Base-by-base conservation (phyloP, 2,797 vertebrate genomes). In the Tarsius wallacei region DNA sequence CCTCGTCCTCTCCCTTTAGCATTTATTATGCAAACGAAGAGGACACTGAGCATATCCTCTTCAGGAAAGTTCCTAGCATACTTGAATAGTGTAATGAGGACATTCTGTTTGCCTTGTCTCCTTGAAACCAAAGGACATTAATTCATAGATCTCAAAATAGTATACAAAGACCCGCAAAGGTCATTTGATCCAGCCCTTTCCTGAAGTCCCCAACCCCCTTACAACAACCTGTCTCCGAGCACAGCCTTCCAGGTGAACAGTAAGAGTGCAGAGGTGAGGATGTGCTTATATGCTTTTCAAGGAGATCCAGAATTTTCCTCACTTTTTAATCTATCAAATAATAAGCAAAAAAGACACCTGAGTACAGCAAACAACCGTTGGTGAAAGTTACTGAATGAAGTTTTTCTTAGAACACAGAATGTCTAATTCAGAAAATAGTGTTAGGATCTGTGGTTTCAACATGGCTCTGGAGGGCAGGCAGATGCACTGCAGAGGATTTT, bases 401-500 rank as follows among this genome's bases (percentile, higher is more conserved):
- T 42, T 93, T 91, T 95, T 53, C 73, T 49, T 88, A 70, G 61
- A 80, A 89, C 47, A 81, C 26, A 71, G 59, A 94, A 74, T 55
- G 33, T 2, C 42, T 42, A 31, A 76, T 70, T 68, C 66, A 57
- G 88, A 82, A 86, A 87, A 49, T 3, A 42, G 14, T 6, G 6
- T 82, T 55, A 1, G 11, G 64, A 6, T 66, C n/a, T 59, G 57
- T n/a, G 64, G 51, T 21, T 83, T 73, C 26, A 0, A 2, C 0
- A 0, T 6, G 51, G 61, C 76, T 42, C 17, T 19, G 21, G 8
- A 49, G 14, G 42, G 28, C 0, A 0, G 36, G 42, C 16, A 36
- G 71, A 10, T 1, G 17, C 0, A 0, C 0, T 0, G 1, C 24
- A 55, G 49, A 47, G 51, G 42, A 42, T 21, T 42, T 15, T 14